phyloP scores from a whole-genome alignment of 2,888 invertebrate species.

The Brachyptera risi region DNA sequence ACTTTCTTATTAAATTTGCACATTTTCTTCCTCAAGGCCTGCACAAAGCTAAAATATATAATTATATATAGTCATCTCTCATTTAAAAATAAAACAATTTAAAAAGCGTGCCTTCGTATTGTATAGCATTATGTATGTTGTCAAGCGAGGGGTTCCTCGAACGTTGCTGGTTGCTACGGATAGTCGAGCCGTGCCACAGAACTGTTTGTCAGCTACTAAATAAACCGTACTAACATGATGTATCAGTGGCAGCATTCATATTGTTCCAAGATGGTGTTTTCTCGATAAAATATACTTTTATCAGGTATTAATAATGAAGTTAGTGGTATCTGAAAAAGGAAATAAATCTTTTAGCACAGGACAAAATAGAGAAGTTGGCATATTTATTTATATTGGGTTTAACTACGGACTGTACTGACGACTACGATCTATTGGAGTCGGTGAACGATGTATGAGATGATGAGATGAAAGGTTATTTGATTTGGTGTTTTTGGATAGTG shows the following conservation, averaged over 20 bases:
- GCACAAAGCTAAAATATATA: constrained; percentile 32
- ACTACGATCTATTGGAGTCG: no score
- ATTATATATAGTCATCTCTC: constrained; percentile 5
- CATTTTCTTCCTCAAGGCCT: constrained; percentile 26
- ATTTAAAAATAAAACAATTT: constrained; percentile 29
- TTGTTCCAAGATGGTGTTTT: not conserved
- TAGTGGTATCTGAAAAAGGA: not conserved
- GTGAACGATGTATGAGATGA: no score
- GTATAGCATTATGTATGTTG: not conserved
- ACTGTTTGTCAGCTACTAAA: not conserved
- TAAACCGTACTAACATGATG: constrained; percentile 1
- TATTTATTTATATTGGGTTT: no score
- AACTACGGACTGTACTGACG: no score
- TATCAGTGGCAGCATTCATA: not conserved
- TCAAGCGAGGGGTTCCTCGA: not conserved
- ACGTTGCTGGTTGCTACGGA: no score
- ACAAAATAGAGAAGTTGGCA: no score
- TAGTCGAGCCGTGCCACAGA: not conserved
- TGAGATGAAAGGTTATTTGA: no score
- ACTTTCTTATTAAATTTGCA: constrained; percentile 22
- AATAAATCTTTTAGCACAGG: not conserved
- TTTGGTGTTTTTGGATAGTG: no score
- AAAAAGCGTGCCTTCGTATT: constrained; percentile 2
- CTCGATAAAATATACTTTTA: not conserved
- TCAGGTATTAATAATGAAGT: not conserved